Evolutionary conservation across 2,888 invertebrate species (phyloP).

Genomic region (Sphecodes monilicornis): DNA sequence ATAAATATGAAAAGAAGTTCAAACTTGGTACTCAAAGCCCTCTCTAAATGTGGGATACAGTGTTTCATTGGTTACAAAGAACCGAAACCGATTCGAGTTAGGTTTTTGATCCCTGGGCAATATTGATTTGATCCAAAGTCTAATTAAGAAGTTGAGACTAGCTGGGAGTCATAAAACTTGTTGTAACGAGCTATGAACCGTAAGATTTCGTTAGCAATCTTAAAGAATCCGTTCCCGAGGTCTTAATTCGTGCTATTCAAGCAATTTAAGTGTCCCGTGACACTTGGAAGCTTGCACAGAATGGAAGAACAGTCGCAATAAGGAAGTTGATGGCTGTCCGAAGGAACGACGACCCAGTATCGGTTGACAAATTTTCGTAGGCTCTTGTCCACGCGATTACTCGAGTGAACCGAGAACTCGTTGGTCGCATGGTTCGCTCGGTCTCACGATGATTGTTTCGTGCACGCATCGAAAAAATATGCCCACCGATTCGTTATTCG

Average conservation of each 20-base stretch:
- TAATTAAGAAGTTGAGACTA: not conserved
- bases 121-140: not conserved
- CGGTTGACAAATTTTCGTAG: not conserved
- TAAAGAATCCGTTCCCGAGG: not conserved
- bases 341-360: not conserved
- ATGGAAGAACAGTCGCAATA: not conserved
- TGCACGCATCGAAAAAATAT: slow-evolving; percentile 64
- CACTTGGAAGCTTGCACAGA: not conserved
- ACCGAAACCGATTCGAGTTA: no score
- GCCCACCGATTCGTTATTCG: slow-evolving; percentile 47
- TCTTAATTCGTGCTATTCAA: not conserved
- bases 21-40: no score
- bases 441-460: slow-evolving; percentile 51
- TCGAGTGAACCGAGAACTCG: slow-evolving; percentile 31
- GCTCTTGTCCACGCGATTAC: slow-evolving; percentile 34
- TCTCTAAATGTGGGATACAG: no score
- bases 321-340: not conserved
- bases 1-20: no score
- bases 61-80: no score
- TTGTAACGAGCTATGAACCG: not conserved
- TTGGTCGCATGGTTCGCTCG: slow-evolving; percentile 42
- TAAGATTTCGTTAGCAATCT: not conserved
- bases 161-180: not conserved
- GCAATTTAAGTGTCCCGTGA: not conserved
- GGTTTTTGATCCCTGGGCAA: no score